Conservation (phyloP, 92 coral and sea anemone genomes). For the Chrysogorgia sp. region DNA sequence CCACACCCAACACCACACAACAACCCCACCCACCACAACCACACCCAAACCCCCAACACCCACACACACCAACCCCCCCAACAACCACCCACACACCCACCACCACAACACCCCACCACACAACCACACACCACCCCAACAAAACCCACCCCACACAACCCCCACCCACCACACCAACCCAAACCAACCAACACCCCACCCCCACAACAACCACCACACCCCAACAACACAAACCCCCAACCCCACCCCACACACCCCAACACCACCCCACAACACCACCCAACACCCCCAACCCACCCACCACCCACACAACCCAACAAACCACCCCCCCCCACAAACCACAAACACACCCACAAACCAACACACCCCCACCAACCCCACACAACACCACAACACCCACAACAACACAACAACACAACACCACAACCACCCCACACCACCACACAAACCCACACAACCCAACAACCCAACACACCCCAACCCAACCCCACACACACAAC, state of each 20-base stretch:
- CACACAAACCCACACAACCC: not conserved
- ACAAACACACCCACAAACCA: too few relatives aligned
- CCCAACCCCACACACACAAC: constrained; percentile 7
- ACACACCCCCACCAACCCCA: too few relatives aligned
- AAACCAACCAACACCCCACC: not conserved
- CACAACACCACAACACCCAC: too few relatives aligned
- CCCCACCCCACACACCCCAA: too few relatives aligned
- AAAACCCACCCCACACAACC: not conserved
- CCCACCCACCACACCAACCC: not conserved
- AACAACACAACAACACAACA: not conserved
- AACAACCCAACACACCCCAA: not conserved
- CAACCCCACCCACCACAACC: not conserved
- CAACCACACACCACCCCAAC: too few relatives aligned
- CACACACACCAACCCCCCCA: not conserved
- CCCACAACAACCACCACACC: not conserved
- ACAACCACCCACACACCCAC: not conserved
- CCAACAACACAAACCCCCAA: too few relatives aligned
- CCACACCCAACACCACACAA: not conserved
- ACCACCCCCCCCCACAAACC: too few relatives aligned
- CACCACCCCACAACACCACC: too few relatives aligned
- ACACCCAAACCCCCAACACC: not conserved
- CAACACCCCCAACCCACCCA: too few relatives aligned
- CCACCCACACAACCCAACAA: too few relatives aligned
- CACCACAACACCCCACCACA: not conserved
- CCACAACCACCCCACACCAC: not conserved